Conservation (phyloP, 2,888 invertebrate species). For the Melolontha melolontha region DNA sequence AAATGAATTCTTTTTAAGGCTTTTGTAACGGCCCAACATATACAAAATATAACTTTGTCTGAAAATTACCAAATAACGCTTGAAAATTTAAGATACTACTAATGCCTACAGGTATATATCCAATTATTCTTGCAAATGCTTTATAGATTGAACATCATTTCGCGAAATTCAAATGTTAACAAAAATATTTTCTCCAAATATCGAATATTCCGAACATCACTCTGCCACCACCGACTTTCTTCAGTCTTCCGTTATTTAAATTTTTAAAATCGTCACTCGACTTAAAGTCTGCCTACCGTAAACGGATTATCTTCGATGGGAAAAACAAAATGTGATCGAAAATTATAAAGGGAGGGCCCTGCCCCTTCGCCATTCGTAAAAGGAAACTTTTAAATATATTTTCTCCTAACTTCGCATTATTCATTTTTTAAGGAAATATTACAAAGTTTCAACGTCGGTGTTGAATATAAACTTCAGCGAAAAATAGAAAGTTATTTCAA, state of each 20-base stretch:
- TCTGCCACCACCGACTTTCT: background rate
- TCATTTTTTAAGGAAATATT: slow-evolving; percentile 41
- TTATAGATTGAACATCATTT: too few relatives aligned
- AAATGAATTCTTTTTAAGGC: too few relatives aligned
- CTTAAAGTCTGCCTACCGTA: slow-evolving; percentile 22
- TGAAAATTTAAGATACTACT: too few relatives aligned
- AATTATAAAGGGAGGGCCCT: slow-evolving; percentile 15
- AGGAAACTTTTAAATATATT: slow-evolving; percentile 40
- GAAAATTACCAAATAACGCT: too few relatives aligned
- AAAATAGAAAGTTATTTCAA: slow-evolving; percentile 34
- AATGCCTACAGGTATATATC: too few relatives aligned
- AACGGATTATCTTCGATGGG: slow-evolving; percentile 30
- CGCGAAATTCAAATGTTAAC: too few relatives aligned
- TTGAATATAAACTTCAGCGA: slow-evolving; percentile 33
- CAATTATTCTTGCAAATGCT: too few relatives aligned
- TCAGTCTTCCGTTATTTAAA: slow-evolving; percentile 6
- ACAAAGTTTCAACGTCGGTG: slow-evolving; percentile 30
- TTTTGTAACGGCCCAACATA: too few relatives aligned
- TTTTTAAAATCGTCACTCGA: slow-evolving; percentile 9
- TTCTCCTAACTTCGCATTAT: slow-evolving; percentile 29
- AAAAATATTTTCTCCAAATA: too few relatives aligned
- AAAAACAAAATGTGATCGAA: slow-evolving; percentile 32
- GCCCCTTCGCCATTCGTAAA: slow-evolving; percentile 9
- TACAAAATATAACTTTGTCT: too few relatives aligned
- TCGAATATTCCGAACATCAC: too few relatives aligned